phyloP scores from a whole-genome alignment of 2,888 invertebrate genomes.

The Tipula confusa region DNA sequence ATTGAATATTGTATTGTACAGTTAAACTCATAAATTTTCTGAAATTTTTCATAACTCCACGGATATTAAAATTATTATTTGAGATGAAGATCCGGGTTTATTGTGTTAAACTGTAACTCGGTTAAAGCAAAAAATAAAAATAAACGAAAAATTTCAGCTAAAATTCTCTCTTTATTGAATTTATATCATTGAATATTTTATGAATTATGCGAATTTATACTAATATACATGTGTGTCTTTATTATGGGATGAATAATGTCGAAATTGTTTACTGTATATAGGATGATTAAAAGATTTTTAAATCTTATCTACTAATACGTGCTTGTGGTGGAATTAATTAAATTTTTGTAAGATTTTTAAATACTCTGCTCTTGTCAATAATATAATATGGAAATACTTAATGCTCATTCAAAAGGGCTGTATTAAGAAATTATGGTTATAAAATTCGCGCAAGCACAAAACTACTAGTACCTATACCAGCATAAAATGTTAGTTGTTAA shows the following conservation, averaged over 20 bases:
- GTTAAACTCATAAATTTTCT: neutral
- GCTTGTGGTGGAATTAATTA: neutral
- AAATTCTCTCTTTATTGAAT: neutral
- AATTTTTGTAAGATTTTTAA: neutral
- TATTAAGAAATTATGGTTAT: neutral
- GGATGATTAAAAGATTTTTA: neutral
- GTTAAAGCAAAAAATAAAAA: neutral
- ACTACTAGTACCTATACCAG: neutral
- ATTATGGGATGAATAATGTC: neutral
- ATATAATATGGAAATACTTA: neutral
- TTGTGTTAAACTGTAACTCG: neutral
- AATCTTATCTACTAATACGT: too few species aligned
- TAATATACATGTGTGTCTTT: neutral
- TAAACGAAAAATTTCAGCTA: neutral
- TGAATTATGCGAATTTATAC: neutral
- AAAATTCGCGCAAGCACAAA: neutral
- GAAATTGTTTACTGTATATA: neutral
- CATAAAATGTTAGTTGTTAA: neutral
- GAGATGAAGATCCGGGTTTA: neutral
- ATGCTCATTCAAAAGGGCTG: neutral
- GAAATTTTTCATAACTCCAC: neutral
- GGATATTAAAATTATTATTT: neutral
- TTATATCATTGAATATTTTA: slow-evolving; percentile 6
- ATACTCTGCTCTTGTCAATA: neutral
- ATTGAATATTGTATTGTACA: neutral